Evolutionary conservation across 2,888 invertebrate genomes (phyloP).

Genomic region (Zonitis immaculata): DNA sequence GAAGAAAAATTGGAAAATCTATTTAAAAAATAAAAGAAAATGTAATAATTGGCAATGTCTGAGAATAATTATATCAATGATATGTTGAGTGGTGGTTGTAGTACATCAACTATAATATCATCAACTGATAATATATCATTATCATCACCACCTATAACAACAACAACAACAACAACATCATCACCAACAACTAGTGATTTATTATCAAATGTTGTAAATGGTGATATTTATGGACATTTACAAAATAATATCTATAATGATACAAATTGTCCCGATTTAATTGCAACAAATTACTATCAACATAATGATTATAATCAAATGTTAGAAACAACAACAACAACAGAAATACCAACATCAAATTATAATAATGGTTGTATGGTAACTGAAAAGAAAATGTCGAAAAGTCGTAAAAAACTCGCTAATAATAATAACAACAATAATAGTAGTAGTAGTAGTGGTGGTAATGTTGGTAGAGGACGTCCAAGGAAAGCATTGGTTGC

Average conservation of each 20-base stretch:
- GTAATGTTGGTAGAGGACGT: constrained; percentile 39
- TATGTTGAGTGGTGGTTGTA: constrained; percentile 8
- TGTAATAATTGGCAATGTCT: constrained; percentile 20
- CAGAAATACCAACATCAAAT: constrained; percentile 8
- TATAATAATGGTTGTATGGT: constrained; percentile 34
- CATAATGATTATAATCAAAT: not conserved
- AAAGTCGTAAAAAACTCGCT: constrained; percentile 26
- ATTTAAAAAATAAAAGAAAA: constrained; percentile 1
- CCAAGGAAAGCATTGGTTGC: constrained; percentile 51
- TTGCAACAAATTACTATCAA: not conserved
- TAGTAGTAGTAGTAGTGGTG: constrained; percentile 18
- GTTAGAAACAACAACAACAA: constrained; percentile 18
- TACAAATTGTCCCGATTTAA: not conserved
- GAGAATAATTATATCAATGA: constrained; percentile 18
- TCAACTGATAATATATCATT: constrained; percentile 9
- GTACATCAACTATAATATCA: not conserved
- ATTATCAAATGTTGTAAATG: constrained; percentile 18
- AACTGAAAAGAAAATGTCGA: not conserved
- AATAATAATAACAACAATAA: constrained; percentile 23
- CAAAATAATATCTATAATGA: constrained; percentile 43
- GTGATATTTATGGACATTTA: constrained; percentile 31
- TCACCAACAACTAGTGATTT: not conserved
- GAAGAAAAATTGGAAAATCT: no score
- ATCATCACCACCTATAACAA: constrained; percentile 26
- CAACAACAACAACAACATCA: constrained; percentile 16